phyloP scores from a whole-genome alignment of 1,140 invertebrate species.

The Neomicropteryx cornuta region DNA sequence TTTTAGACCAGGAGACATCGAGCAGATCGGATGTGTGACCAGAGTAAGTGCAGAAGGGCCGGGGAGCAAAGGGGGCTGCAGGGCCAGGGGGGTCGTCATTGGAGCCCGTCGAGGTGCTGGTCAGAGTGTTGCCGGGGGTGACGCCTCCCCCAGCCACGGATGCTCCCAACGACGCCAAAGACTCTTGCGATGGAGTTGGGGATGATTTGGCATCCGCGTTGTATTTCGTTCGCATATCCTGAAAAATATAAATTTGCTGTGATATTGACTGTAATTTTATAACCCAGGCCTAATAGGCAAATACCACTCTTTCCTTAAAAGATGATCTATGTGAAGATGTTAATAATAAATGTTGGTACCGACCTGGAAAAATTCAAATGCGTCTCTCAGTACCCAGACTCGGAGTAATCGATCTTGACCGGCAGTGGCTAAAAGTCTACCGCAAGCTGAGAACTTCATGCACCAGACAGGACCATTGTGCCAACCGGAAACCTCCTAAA shows the following conservation, averaged over 20 bases:
- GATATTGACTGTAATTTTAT: conserved; percentile 10
- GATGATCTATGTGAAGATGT: neutral
- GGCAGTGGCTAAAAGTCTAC: conserved; percentile 84
- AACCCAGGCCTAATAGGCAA: conserved; percentile 1
- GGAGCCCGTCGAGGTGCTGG: conserved; percentile 11
- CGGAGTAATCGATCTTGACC: conserved; percentile 89
- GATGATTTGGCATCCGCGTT: conserved; percentile 76
- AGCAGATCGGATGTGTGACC: conserved; percentile 95
- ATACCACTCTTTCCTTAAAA: conserved; percentile 2
- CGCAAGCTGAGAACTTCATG: conserved; percentile 96
- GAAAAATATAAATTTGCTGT: too few relatives aligned
- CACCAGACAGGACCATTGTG: conserved; percentile 94
- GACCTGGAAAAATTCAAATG: conserved; percentile 79
- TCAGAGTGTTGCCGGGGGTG: too few relatives aligned
- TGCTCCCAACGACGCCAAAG: conserved; percentile 48
- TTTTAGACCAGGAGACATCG: conserved; percentile 97
- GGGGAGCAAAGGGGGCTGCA: conserved; percentile 76
- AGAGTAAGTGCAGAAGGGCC: conserved; percentile 87
- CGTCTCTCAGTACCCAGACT: conserved; percentile 87
- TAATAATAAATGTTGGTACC: too few relatives aligned
- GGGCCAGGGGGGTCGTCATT: conserved; percentile 30
- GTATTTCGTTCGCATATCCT: conserved; percentile 90
- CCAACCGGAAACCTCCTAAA: conserved; percentile 64
- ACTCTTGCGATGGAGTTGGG: conserved; percentile 83
- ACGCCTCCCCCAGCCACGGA: conserved; percentile 40